Percentiles rank a stretch among this genome's conserved stretches.
phyloP scores from a whole-genome alignment of 30 jellyfish, hydroid and myxozoan species.

The Chrysaora quinquecirrha region DNA sequence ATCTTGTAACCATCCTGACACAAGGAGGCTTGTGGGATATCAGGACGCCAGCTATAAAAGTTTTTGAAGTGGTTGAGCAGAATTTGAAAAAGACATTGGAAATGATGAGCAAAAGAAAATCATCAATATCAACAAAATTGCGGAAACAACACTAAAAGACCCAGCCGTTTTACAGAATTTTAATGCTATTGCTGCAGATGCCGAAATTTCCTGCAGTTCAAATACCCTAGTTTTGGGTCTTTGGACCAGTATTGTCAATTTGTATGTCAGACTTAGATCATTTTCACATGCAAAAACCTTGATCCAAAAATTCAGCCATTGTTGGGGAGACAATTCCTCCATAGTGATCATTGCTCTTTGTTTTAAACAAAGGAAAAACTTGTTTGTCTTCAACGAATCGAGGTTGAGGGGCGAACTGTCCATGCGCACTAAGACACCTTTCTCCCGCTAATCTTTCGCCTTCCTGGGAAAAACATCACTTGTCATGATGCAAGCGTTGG shows the following conservation, averaged over 20 bases:
- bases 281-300: slow-evolving; percentile 33
- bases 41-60: slow-evolving; percentile 1
- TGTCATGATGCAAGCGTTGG: background rate
- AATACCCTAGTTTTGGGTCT: slow-evolving; percentile 10
- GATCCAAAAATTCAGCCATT: slow-evolving; percentile 23
- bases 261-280: slow-evolving; percentile 30
- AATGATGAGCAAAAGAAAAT: background rate
- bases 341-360: no score
- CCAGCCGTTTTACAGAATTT: slow-evolving; percentile 21
- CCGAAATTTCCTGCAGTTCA: slow-evolving; percentile 40
- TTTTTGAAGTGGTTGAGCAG: slow-evolving; percentile 20
- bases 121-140: background rate
- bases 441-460: no score
- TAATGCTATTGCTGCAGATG: slow-evolving; percentile 38
- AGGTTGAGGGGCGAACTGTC: background rate
- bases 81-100: slow-evolving; percentile 14
- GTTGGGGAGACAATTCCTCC: slow-evolving; percentile 4
- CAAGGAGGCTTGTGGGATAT: slow-evolving; percentile 37
- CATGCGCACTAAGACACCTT: no score
- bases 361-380: background rate
- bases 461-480: background rate
- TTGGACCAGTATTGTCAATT: background rate
- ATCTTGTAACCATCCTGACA: slow-evolving; percentile 2
- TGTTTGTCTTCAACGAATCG: background rate
- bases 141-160: slow-evolving; percentile 7